Conservation (phyloP, 2,113 vertebrate genomes). For the Cyanoderma ruficeps region DNA sequence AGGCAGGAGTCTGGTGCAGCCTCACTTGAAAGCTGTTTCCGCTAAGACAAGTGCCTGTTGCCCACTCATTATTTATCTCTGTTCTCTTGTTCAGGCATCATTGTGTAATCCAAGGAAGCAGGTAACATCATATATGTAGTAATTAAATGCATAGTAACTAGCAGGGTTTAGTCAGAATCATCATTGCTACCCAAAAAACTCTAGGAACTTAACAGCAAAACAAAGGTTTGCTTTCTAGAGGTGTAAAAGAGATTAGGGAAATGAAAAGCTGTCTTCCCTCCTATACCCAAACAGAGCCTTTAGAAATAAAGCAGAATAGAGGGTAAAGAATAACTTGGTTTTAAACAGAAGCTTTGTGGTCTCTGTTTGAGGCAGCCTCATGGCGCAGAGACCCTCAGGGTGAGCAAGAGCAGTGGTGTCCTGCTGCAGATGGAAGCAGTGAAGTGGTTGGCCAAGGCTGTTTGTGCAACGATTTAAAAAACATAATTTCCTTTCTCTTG, state of each 20-base stretch:
- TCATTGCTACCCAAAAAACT: not conserved
- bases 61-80: not conserved
- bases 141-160: not conserved
- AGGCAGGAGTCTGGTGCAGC: not conserved
- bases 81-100: not conserved
- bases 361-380: not conserved
- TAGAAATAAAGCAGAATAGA: not conserved
- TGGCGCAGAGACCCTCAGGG: not conserved
- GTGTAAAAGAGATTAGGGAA: not conserved
- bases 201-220: not conserved
- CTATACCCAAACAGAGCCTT: not conserved
- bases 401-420: not conserved
- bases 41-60: not conserved
- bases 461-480: not conserved
- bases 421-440: not conserved
- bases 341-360: not conserved
- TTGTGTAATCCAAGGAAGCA: not conserved
- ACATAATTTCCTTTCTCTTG: not conserved
- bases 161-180: not conserved
- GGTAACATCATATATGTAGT: not conserved
- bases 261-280: not conserved
- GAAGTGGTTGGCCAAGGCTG: not conserved
- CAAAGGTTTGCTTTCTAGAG: not conserved
- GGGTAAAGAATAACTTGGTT: not conserved
- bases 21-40: not conserved